phyloP scores from a whole-genome alignment of 1,140 invertebrate species.

The Lasaia peninsularis region DNA sequence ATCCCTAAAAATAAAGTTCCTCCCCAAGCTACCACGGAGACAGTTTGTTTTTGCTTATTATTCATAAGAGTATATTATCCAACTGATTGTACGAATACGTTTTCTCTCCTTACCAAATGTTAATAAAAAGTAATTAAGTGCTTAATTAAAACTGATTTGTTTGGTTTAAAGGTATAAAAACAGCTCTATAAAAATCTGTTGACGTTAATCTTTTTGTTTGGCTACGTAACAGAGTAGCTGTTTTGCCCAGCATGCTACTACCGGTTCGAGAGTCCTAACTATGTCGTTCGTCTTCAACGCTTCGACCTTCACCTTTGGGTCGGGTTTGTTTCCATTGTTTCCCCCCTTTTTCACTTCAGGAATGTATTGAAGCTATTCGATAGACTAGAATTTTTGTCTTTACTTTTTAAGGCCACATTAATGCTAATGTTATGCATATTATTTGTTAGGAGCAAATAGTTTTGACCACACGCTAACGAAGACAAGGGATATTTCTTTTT shows the following conservation, averaged over 20 bases:
- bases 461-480: constrained; percentile 3
- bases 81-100: too few relatives aligned
- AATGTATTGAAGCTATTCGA: constrained; percentile 10
- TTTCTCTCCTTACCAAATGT: too few relatives aligned
- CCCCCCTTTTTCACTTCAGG: constrained; percentile 19
- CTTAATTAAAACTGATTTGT: too few relatives aligned
- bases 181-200: constrained; percentile 39
- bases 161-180: background rate
- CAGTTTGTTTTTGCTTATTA: too few relatives aligned
- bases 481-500: constrained; percentile 13
- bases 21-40: too few relatives aligned
- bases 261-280: constrained; percentile 29
- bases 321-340: constrained; percentile 15
- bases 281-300: constrained; percentile 35
- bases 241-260: constrained; percentile 33
- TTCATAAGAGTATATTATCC: too few relatives aligned
- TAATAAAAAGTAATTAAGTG: background rate
- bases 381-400: constrained; percentile 10
- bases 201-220: constrained; percentile 41
- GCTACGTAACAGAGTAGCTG: constrained; percentile 51
- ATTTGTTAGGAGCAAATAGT: constrained; percentile 13
- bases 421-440: constrained; percentile 18
- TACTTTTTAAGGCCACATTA: constrained; percentile 15
- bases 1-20: too few relatives aligned
- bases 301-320: constrained; percentile 44